Evolutionary conservation across 2,113 vertebrate species (phyloP).

Genomic region (Scalopus aquaticus): DNA sequence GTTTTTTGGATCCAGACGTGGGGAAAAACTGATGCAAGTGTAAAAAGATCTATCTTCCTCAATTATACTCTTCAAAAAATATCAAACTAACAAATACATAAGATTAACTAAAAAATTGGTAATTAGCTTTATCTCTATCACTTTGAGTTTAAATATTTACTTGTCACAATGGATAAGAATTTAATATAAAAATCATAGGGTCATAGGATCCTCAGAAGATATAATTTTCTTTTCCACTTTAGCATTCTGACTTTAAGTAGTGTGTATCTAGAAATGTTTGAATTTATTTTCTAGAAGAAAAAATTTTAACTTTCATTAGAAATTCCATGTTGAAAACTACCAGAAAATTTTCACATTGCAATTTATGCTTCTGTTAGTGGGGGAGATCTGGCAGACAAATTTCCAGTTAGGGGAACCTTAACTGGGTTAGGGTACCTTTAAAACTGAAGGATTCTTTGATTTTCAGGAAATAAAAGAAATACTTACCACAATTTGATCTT

Average conservation of each 20-base stretch:
- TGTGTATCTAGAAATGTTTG: not conserved
- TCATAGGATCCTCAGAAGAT: not conserved
- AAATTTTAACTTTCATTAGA: constrained; percentile 36
- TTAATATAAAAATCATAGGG: not conserved
- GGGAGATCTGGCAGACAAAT: constrained; percentile 18
- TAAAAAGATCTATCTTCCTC: not conserved
- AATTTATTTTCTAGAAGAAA: not conserved
- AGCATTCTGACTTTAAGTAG: not conserved
- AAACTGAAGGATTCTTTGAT: not conserved
- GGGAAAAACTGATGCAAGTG: not conserved
- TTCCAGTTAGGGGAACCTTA: not conserved
- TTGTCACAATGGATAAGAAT: not conserved
- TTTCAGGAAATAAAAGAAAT: constrained; percentile 65
- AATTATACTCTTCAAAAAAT: constrained; percentile 44
- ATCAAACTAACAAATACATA: not conserved
- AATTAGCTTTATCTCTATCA: not conserved
- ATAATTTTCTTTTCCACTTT: not conserved
- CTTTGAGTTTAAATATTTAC: not conserved
- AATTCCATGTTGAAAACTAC: not conserved
- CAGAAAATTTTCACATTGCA: not conserved
- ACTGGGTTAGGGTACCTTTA: not conserved
- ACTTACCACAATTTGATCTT: constrained; percentile 99
- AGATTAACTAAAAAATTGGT: not conserved
- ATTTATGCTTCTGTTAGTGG: not conserved
- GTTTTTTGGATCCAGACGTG: not conserved